These are phyloP conservation scores for Eolophus roseicapilla DNA, from an alignment of 2,113 vertebrate species.

Conservation along the genomic window DNA sequence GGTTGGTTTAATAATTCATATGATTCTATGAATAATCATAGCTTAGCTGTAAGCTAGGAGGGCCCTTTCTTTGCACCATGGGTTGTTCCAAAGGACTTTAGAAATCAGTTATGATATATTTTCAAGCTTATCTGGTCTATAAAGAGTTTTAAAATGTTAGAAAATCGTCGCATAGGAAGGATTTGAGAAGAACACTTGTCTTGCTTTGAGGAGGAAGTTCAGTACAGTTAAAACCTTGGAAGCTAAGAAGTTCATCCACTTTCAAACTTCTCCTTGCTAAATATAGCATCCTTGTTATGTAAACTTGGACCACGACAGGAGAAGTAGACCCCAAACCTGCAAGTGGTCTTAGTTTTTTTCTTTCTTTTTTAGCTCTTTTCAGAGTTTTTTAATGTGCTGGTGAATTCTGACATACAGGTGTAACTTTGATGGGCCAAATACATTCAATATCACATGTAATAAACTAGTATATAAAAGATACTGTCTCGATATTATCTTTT, in stretches of 20 bases:
- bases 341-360: not conserved
- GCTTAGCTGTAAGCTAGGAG: not conserved
- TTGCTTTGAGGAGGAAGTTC: not conserved
- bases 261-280: not conserved
- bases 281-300: not conserved
- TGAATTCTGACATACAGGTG: not conserved
- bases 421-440: not conserved
- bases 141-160: not conserved
- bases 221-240: not conserved
- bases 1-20: not conserved
- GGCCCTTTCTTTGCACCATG: not conserved
- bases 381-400: not conserved
- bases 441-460: not conserved
- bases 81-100: not conserved
- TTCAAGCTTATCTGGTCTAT: not conserved
- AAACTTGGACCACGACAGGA: not conserved
- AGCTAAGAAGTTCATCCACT: not conserved
- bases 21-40: not conserved
- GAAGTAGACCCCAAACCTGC: not conserved
- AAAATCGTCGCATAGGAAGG: not conserved
- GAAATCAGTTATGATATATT: not conserved
- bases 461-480: not conserved
- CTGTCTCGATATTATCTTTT: not conserved
- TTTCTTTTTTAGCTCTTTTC: not conserved
- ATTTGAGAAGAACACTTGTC: not conserved